Evolutionary conservation across 2,113 vertebrate genomes (phyloP).

Genomic region (Hystrix cristata): DNA sequence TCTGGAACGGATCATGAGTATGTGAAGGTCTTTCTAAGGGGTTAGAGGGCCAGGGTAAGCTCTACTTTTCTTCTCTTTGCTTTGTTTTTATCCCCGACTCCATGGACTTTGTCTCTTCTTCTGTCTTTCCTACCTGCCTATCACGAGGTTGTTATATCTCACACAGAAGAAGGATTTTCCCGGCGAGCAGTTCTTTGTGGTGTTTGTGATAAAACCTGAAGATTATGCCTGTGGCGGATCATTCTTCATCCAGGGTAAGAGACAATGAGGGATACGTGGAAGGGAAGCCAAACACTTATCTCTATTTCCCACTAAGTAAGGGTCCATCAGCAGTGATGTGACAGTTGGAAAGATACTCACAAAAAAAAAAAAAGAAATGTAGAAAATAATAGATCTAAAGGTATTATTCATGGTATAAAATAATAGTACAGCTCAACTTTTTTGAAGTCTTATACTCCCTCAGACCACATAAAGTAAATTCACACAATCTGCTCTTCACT

Average conservation of each 20-base stretch:
- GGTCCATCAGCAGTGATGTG: neutral
- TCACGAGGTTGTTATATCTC: slow-evolving; percentile 68
- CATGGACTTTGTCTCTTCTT: neutral
- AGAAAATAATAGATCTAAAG: slow-evolving; percentile 33
- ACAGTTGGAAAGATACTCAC: slow-evolving; percentile 8
- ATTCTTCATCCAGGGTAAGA: slow-evolving; percentile 87
- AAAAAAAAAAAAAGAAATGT: slow-evolving; percentile 18
- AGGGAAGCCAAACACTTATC: neutral
- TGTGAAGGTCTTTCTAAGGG: slow-evolving; percentile 8
- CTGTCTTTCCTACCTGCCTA: slow-evolving; percentile 16
- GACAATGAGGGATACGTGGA: neutral
- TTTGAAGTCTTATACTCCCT: slow-evolving; percentile 3
- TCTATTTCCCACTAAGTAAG: neutral
- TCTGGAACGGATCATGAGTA: neutral
- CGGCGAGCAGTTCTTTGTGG: slow-evolving; percentile 89
- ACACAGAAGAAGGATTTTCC: slow-evolving; percentile 90
- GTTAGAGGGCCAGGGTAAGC: neutral
- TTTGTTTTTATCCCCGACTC: neutral
- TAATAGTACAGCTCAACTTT: neutral
- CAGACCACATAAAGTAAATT: neutral
- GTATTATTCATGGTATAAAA: neutral
- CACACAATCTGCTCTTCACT: neutral
- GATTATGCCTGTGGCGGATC: slow-evolving; percentile 91
- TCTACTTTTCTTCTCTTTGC: slow-evolving; percentile 31
- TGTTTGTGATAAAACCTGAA: slow-evolving; percentile 92